Base-by-base conservation (phyloP, 2,888 invertebrate genomes). In the Nymphalis urticae region DNA sequence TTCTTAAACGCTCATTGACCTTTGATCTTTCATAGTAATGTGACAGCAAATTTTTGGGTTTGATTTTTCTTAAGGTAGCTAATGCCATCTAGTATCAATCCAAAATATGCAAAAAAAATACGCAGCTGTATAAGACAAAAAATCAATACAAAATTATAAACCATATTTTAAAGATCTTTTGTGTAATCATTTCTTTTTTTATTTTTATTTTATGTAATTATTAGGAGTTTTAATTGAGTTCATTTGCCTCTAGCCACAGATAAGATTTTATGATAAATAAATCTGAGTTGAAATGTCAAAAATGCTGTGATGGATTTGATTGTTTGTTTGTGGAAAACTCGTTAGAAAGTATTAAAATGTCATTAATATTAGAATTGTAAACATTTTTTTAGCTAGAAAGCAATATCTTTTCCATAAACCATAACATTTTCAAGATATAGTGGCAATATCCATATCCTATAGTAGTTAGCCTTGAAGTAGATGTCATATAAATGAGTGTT, bases 381-480 rank as follows among this genome's bases (percentile, higher is more conserved):
- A 81, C 79, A 72, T 76, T 73, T 81, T 81, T 75, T 71, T 74
- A 67, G 67, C 58, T 19, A 62, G 75, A 64, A 76, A 81, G 72
- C 72, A 77, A 79, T 80, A 77, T 73, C 68, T 72, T 76, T 75
- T 77, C 72, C 71, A 80, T 76, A 62, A 79, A 75, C 75, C 70
- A 75, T 74, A 80, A 77, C 75, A 75, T 80, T 77, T 78, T 72
- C 75, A 75, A 82, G 80, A 82, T 82, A 82, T 80, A 82, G 83
- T 84, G 82, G 82, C 82, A 81, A 82, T 88, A 85, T 84, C 84
- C 85, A 82, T 77, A 71, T 84, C 70, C 69, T 75, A 81, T 87
- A 90, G 88, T 92, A 86, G 92, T 92, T 92, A 92, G 92, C 92
- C 92, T 92, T 92, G 92, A 92, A 92, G 88, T 90, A 87, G 87